Base-by-base conservation (phyloP, 2,888 invertebrate species). In the Drosophila maculinotata region DNA sequence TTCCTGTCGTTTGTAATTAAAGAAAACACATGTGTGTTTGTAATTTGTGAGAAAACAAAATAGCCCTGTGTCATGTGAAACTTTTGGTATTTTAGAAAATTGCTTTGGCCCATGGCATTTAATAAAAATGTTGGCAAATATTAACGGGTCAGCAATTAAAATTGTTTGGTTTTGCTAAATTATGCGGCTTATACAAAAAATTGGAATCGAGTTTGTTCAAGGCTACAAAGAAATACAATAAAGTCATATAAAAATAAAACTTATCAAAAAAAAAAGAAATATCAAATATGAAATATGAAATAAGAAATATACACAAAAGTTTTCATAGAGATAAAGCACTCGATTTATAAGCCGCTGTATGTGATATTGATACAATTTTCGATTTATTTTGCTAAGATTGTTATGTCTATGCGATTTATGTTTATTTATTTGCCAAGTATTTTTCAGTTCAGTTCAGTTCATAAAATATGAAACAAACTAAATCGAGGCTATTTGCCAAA, bases 141-240 rank as follows among this genome's bases (percentile, higher is more conserved):
- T 51, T 51, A 38, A 38, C 28, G 9, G 23, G 14, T 14, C 28
- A 26, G 9, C 52, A 36, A 51, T 26, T 20, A 23, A 14, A 28
- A 51, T 54, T 51, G 28, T 36, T 51, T 26, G 53, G 12, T 33
- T 17, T 26, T 7, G 23, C 31, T 15, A 9, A 9, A 25, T 20
- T 47, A 26, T 35, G 9, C 12, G 33, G 35, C 3, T 3, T 4
- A 17, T 41, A 25, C 33, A 12, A 3, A 10, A 20, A 35, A 9
- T 8, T n/a, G 7, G 17, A 23, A 26, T 36, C 4, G n/a, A 23
- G 49, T 23, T 28, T 20, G 6, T 14, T 30, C 15, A 5, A 5
- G 33, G 15, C 23, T 7, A 3, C 10, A 5, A 15, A 15, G 7
- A 39, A n/a, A 39, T 25, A 14, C 12, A 10, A 25, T 6, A 9